Evolutionary conservation across 2,797 vertebrate species (phyloP), one percentile per base, ranked within the genome.

Genomic region (Danio tinwini): DNA sequence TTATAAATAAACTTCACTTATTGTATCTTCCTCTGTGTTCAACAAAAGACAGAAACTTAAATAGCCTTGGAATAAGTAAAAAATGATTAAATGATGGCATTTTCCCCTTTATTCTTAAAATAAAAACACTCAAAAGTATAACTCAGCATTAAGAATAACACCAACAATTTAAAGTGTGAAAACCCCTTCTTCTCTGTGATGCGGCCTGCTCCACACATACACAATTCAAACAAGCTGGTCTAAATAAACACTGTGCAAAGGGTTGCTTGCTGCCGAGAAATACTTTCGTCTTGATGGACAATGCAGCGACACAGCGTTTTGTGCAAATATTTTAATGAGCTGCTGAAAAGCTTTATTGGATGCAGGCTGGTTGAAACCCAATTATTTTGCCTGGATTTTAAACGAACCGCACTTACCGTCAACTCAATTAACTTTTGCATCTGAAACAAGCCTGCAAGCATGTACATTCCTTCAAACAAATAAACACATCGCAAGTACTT

Each of bases 341-440:
- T 80, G 17, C 64, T 82, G 81, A 82, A 87, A 87, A 88, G 80
- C 71, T 76, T 91, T 86, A 89, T 85, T 85, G 82, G 64, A 65
- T 87, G 86, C 37, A 83, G 85, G 42, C 63, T 82, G 40, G 45
- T 52, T 14, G 55, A 65, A 81, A 81, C 85, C 70, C 64, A 83
- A 58, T 59, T 63, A 83, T 86, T 88, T 84, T 84, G 55, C 53
- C 52, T 80, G 65, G 62, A 76, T 76, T 73, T 65, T 86, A 85
- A 89, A 87, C 78, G 65, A 77, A 78, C 53, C 71, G 65, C 83
- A 84, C 88, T 88, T 86, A 70, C 77, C 82, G 58, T 83, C 63
- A 13, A 76, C 70, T 82, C 79, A 83, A 81, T 88, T 84, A 82
- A 78, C 40, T 82, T 80, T 80, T 65, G 73, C 44, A 79, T 85